These are phyloP conservation scores for Macrobrachium nipponense DNA, from an alignment of 1,140 invertebrate genomes.

Conservation along the genomic window DNA sequence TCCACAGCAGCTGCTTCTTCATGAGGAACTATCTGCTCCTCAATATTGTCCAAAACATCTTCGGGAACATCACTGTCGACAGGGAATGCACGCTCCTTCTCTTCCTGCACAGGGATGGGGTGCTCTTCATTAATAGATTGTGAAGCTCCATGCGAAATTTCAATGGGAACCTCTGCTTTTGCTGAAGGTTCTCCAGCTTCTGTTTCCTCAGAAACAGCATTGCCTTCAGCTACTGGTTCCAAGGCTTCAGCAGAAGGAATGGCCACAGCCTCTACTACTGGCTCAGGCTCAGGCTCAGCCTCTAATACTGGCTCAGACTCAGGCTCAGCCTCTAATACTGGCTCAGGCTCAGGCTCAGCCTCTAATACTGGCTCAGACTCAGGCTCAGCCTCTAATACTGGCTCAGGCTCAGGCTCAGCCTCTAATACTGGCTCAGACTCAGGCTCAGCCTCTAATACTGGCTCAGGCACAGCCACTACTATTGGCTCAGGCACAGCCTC, in stretches of 20 bases:
- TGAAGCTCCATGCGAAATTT: neutral
- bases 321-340: neutral
- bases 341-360: constrained; percentile 7
- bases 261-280: constrained; percentile 15
- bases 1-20: neutral
- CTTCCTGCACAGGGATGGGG: constrained; percentile 3
- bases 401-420: constrained; percentile 8
- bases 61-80: constrained; percentile 15
- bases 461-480: neutral
- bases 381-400: neutral
- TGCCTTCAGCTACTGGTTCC: neutral
- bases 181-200: neutral
- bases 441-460: neutral
- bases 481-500: neutral
- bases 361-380: constrained; percentile 13
- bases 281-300: neutral
- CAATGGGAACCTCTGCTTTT: neutral
- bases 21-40: constrained; percentile 42
- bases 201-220: neutral
- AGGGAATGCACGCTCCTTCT: constrained; percentile 4
- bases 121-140: constrained; percentile 2
- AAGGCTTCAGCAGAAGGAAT: neutral
- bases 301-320: constrained; percentile 8
- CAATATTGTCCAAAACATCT: constrained; percentile 40
- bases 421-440: neutral